Percentiles rank a stretch among this genome's conserved stretches.
These are phyloP conservation scores for Ectemnius lituratus DNA, from an alignment of 2,888 invertebrate genomes.

Conservation along the genomic window DNA sequence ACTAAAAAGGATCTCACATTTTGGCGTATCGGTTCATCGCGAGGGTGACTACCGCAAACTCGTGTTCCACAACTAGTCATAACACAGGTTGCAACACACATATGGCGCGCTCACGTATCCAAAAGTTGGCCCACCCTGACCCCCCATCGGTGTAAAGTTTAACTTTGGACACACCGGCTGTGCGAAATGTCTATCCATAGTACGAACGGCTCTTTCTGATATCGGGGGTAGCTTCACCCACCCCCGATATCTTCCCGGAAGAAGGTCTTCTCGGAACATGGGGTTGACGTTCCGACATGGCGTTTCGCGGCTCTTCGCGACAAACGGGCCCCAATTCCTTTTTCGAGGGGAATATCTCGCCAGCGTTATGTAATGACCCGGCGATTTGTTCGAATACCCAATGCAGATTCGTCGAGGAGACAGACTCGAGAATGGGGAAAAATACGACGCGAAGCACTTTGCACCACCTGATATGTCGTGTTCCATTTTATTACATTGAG, in stretches of 20 bases:
- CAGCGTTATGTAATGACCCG: constrained; percentile 62
- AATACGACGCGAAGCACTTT: neutral
- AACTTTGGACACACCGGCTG: constrained; percentile 76
- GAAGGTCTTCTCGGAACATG: constrained; percentile 19
- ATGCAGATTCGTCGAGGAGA: constrained; percentile 24
- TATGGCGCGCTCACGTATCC: constrained; percentile 70
- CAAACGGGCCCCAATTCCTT: neutral
- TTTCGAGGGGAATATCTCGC: constrained; percentile 36
- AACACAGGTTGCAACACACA: constrained; percentile 69
- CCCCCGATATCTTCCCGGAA: constrained; percentile 39
- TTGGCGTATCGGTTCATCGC: constrained; percentile 10
- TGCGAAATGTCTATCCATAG: constrained; percentile 71
- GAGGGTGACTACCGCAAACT: constrained; percentile 56
- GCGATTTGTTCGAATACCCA: constrained; percentile 66
- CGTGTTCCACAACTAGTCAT: constrained; percentile 68
- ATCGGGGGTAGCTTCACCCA: neutral
- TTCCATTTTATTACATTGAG: too few species aligned
- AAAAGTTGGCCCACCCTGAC: constrained; percentile 29
- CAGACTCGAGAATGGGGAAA: neutral
- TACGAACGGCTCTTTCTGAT: constrained; percentile 56
- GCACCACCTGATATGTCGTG: neutral
- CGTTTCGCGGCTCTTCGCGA: neutral
- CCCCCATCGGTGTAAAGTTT: constrained; percentile 71
- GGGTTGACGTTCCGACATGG: neutral
- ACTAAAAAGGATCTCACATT: too few species aligned